Base-by-base conservation (phyloP, 1,140 invertebrate genomes). In the Drosophila watanabei region DNA sequence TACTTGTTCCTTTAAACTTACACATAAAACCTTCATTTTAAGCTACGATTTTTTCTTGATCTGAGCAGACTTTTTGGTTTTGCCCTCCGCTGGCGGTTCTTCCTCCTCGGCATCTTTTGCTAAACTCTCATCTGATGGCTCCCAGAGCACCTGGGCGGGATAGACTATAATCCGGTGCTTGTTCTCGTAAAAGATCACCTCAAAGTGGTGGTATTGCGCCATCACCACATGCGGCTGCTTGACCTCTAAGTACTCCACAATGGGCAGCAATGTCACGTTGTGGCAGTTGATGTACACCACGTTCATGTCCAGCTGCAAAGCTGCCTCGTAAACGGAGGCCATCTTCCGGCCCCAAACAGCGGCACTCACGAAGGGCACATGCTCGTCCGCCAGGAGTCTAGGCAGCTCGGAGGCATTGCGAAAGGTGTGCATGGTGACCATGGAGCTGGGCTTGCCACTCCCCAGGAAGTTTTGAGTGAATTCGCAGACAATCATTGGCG, bases 401-500 rank as follows among this genome's bases (percentile, higher is more conserved):
- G 28, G 41, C 24, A 88, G 51, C 13, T 88, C 84, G 13, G 16
- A 18, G 33, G 46, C 54, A 32, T 61, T 37, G 5, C 85, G 80
- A 10, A 80, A 88, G 8, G 85, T 88, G 65, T 88, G 85, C 56
- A 89, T 28, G 3, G 84, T 88, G 0, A 84, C 78, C 52, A 88
- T 18, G 0, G 80, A 20, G 20, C 58, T 89, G 18, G 85, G 85
- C 4, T 56, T 75, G 0, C 30, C n/a, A 2, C n/a, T 13, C 8
- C 78, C 63, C 5, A 89, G 89, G 51, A 72, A 88, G 9, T 69
- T 79, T n/a, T 88, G 84, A 4, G 39, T 57, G 33, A 88, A 88
- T 2, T 84, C 84, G 41, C 85, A 79, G 0, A 84, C 78, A 0
- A 88, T 28, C 0, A 89, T 2, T 1, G 84, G 81, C 2, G 84